phyloP scores from a whole-genome alignment of 2,113 vertebrate species.

The Puntigrus tetrazona region DNA sequence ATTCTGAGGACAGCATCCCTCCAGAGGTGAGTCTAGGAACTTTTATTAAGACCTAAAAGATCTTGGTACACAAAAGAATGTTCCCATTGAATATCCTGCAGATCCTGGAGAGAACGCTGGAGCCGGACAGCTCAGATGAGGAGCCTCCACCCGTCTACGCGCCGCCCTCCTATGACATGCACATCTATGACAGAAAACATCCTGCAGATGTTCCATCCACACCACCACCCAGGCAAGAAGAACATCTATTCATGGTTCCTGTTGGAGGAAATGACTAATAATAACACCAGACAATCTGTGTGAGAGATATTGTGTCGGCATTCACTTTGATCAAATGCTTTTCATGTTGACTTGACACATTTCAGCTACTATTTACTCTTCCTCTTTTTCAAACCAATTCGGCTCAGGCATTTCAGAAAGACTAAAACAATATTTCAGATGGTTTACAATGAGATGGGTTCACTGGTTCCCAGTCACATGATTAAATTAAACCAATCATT shows the following conservation, averaged over 20 bases:
- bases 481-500: no score
- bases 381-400: neutral
- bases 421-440: neutral
- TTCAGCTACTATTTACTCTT: neutral
- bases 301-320: neutral
- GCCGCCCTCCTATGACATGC: slow-evolving; percentile 89
- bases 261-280: neutral
- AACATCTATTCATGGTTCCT: neutral
- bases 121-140: slow-evolving; percentile 95
- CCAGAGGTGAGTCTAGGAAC: slow-evolving; percentile 85
- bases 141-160: slow-evolving; percentile 94
- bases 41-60: neutral
- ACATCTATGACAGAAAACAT: slow-evolving; percentile 81
- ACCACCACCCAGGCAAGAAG: slow-evolving; percentile 82
- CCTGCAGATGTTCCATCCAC: slow-evolving; percentile 75
- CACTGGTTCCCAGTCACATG: no score
- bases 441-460: no score
- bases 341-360: neutral
- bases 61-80: neutral
- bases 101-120: slow-evolving; percentile 92
- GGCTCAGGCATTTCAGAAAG: neutral
- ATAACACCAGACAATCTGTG: neutral
- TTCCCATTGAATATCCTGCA: slow-evolving; percentile 54
- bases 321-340: neutral
- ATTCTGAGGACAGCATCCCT: slow-evolving; percentile 95